Conservation (phyloP, 2,113 vertebrate genomes). For the Otolemur garnettii region DNA sequence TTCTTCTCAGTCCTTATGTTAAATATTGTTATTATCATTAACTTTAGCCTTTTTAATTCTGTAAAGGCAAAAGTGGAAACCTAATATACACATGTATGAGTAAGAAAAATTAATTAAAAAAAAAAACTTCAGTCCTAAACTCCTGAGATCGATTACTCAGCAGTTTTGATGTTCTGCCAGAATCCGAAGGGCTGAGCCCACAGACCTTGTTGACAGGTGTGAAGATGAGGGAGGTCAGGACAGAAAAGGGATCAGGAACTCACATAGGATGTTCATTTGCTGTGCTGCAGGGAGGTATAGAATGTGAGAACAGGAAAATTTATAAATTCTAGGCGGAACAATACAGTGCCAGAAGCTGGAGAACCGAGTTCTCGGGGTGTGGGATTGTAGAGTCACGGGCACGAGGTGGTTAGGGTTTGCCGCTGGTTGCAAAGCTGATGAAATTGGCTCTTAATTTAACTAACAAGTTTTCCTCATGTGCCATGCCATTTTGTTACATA, state of each 20-base stretch:
- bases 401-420: not conserved
- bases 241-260: not conserved
- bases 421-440: not conserved
- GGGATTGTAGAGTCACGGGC: not conserved
- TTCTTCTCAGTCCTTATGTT: too few relatives aligned
- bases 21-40: too few relatives aligned
- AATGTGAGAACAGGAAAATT: not conserved
- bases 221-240: not conserved
- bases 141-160: not conserved
- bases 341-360: not conserved
- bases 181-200: not conserved
- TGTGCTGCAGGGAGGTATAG: not conserved
- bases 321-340: not conserved
- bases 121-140: not conserved
- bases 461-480: not conserved
- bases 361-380: not conserved
- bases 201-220: not conserved
- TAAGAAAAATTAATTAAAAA: too few relatives aligned
- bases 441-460: not conserved
- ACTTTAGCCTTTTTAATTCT: too few relatives aligned
- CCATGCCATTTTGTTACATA: not conserved
- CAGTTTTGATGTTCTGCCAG: not conserved
- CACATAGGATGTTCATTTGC: not conserved
- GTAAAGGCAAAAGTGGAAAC: too few relatives aligned
- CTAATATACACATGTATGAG: too few relatives aligned